These are phyloP conservation scores for Hipposideros armiger DNA, from an alignment of 2,113 vertebrate species.

Conservation along the genomic window DNA sequence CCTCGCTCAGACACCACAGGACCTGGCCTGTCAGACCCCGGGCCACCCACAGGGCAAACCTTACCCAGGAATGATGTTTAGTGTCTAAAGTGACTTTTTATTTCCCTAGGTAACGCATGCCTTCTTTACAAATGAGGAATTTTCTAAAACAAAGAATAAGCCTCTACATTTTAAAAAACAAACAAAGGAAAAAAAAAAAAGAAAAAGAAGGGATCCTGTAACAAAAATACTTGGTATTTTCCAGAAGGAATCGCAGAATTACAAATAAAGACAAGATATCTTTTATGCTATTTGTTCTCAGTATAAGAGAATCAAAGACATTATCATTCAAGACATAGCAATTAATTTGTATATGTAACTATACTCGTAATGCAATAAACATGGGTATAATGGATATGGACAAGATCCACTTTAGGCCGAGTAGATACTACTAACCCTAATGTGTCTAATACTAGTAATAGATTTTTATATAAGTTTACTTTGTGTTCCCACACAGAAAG, in stretches of 20 bases:
- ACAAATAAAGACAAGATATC: slow-evolving; percentile 51
- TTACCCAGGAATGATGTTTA: background rate
- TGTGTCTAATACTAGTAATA: background rate
- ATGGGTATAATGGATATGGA: background rate
- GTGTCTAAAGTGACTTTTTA: background rate
- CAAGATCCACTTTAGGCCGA: background rate
- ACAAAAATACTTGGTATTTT: background rate
- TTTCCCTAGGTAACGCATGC: background rate
- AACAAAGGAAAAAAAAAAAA: background rate
- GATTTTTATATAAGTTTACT: background rate
- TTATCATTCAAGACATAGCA: background rate
- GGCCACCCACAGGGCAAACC: background rate
- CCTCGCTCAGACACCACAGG: background rate
- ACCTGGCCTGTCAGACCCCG: background rate
- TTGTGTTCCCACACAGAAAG: background rate
- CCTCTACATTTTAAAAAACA: background rate
- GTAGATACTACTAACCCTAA: background rate
- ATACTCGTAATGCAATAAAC: background rate
- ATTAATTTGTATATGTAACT: background rate
- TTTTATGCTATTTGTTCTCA: background rate
- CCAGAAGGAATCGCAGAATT: background rate
- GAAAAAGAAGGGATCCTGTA: background rate
- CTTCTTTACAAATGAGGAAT: background rate
- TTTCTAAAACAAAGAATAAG: slow-evolving; percentile 46
- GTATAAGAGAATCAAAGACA: background rate